A percentile compares a stretch with the other conserved stretches of the same genome.
phyloP scores from a whole-genome alignment of 2,888 invertebrate genomes.

The Hololepta plana region DNA sequence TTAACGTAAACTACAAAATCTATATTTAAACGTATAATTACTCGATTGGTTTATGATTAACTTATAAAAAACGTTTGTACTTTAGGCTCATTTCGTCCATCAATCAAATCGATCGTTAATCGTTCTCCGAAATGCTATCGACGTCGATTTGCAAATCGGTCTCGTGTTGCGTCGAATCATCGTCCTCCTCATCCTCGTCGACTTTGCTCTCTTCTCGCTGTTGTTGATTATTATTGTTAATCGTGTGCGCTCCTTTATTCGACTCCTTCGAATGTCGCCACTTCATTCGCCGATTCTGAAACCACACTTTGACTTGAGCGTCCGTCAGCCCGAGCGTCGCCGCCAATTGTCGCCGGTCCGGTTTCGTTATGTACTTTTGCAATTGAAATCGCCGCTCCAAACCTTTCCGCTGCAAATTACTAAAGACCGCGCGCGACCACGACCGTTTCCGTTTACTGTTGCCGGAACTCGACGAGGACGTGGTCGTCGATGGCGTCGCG shows the following conservation, averaged over 20 bases:
- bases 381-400: conserved; percentile 81
- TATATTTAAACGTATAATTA: too few species aligned
- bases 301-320: conserved; percentile 91
- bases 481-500: conserved; percentile 10
- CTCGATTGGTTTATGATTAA: too few species aligned
- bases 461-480: conserved; percentile 3
- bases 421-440: conserved; percentile 91
- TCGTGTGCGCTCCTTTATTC: conserved; percentile 12
- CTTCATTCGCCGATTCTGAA: conserved; percentile 50
- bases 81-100: too few species aligned
- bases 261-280: conserved; percentile 28
- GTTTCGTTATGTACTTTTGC: conserved; percentile 92
- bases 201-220: too few species aligned
- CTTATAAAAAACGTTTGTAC: too few species aligned
- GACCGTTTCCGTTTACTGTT: conserved; percentile 63
- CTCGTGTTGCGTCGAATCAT: conserved; percentile 24
- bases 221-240: neutral
- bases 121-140: conserved; percentile 21
- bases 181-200: conserved; percentile 11
- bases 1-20: too few species aligned
- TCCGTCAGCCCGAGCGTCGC: conserved; percentile 84
- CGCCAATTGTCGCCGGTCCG: conserved; percentile 78
- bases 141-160: conserved; percentile 26
- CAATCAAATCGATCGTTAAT: conserved; percentile 11
- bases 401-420: conserved; percentile 86